Percentiles rank a stretch among this genome's conserved stretches.
These are phyloP conservation scores for Sialis lutaria DNA, from an alignment of 2,888 invertebrate genomes.

Conservation along the genomic window DNA sequence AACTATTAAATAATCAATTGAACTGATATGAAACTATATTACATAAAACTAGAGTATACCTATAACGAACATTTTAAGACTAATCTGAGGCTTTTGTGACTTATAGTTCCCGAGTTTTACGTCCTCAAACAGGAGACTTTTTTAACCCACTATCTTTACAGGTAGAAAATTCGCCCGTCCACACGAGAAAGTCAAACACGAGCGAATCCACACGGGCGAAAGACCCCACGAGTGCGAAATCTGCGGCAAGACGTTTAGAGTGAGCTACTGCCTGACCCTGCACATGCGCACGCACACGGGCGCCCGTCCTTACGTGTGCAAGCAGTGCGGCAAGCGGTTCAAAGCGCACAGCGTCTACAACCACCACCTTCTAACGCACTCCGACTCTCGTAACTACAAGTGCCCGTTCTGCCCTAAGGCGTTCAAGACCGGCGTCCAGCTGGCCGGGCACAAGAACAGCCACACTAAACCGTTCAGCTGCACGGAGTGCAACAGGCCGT, in stretches of 20 bases:
- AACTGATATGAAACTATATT: no score
- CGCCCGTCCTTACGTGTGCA: constrained; percentile 56
- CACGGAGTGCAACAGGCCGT: constrained; percentile 58
- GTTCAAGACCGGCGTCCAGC: constrained; percentile 63
- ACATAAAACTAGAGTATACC: no score
- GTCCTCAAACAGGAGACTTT: no score
- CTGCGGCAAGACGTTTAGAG: constrained; percentile 64
- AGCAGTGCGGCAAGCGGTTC: constrained; percentile 53
- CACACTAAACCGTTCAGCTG: constrained; percentile 68
- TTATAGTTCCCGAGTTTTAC: no score
- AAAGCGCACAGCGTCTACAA: constrained; percentile 67
- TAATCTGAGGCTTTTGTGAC: no score
- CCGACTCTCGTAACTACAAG: constrained; percentile 55
- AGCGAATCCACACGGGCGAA: constrained; percentile 65
- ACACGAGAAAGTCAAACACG: constrained; percentile 70
- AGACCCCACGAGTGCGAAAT: constrained; percentile 65
- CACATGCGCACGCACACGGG: constrained; percentile 70
- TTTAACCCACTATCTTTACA: no score
- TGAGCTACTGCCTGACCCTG: constrained; percentile 60
- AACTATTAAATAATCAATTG: no score
- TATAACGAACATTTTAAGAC: no score
- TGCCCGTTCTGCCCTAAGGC: constrained; percentile 63
- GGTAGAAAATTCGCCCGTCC: constrained; percentile 48
- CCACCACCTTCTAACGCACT: constrained; percentile 59
- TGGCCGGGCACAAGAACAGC: constrained; percentile 64